phyloP scores from a whole-genome alignment of 1,140 invertebrate species.

The Caenorhabditis tropicalis region DNA sequence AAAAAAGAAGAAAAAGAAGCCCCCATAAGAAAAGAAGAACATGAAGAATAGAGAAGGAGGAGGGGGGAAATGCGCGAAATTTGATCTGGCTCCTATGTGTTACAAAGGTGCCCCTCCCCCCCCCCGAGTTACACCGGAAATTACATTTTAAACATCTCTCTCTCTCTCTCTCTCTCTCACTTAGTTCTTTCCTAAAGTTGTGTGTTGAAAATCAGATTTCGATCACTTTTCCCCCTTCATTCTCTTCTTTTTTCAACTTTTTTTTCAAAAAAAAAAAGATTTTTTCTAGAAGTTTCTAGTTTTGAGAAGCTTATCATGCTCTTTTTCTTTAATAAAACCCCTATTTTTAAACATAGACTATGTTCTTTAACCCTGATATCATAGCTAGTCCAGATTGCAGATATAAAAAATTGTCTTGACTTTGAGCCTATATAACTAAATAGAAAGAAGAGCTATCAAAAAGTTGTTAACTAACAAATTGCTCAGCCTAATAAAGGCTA shows the following conservation, averaged over 20 bases:
- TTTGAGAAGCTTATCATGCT: not conserved
- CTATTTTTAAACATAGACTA: too few relatives aligned
- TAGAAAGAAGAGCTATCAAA: too few relatives aligned
- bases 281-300: too few relatives aligned
- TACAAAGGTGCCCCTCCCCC: too few relatives aligned
- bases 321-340: too few relatives aligned
- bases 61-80: not conserved
- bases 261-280: too few relatives aligned
- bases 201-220: not conserved
- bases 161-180: not conserved
- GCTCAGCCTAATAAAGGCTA: too few relatives aligned
- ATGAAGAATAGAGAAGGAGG: not conserved
- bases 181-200: not conserved
- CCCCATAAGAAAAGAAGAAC: not conserved
- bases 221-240: not conserved
- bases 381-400: too few relatives aligned
- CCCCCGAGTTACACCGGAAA: conserved; percentile 12
- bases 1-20: not conserved
- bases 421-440: too few relatives aligned
- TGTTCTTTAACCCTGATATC: too few relatives aligned
- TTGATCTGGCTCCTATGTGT: not conserved
- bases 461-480: too few relatives aligned
- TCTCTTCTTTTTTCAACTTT: not conserved
- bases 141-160: conserved; percentile 20
- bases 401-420: too few relatives aligned